These are phyloP conservation scores for Carcharodon carcharias DNA, from an alignment of 2,797 vertebrate species.

Conservation along the genomic window DNA sequence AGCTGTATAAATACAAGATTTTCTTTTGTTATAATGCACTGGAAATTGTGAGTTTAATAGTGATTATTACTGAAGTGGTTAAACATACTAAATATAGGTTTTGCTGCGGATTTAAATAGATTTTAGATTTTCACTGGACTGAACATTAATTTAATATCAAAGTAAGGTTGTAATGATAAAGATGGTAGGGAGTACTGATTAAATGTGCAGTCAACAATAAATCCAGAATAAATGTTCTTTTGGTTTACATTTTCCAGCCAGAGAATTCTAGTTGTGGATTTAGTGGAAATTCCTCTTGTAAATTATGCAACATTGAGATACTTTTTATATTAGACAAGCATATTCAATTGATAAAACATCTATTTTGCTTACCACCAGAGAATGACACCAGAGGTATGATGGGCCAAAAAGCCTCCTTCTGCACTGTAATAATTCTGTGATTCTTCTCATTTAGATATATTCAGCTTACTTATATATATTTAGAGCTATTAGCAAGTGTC, in stretches of 20 bases:
- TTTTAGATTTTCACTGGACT: not conserved
- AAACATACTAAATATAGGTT: not conserved
- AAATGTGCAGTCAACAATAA: constrained; percentile 2
- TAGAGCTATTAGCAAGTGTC: too few species aligned
- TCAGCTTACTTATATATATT: not conserved
- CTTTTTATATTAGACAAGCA: not conserved
- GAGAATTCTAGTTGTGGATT: not conserved
- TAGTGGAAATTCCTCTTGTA: not conserved
- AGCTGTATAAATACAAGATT: not conserved
- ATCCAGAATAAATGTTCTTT: not conserved
- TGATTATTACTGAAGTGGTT: not conserved
- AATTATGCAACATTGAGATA: not conserved
- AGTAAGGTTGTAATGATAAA: not conserved
- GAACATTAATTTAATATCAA: not conserved
- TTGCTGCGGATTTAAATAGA: not conserved
- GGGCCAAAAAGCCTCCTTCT: too few species aligned
- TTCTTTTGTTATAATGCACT: not conserved
- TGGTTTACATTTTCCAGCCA: not conserved
- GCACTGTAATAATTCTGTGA: too few species aligned
- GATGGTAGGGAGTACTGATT: not conserved
- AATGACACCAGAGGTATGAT: too few species aligned
- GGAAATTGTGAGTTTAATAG: not conserved
- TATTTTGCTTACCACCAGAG: not conserved
- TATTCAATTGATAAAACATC: not conserved
- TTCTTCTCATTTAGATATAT: not conserved